Base-by-base conservation (phyloP, 1,140 invertebrate species). In the Zaprionus lachaisei region DNA sequence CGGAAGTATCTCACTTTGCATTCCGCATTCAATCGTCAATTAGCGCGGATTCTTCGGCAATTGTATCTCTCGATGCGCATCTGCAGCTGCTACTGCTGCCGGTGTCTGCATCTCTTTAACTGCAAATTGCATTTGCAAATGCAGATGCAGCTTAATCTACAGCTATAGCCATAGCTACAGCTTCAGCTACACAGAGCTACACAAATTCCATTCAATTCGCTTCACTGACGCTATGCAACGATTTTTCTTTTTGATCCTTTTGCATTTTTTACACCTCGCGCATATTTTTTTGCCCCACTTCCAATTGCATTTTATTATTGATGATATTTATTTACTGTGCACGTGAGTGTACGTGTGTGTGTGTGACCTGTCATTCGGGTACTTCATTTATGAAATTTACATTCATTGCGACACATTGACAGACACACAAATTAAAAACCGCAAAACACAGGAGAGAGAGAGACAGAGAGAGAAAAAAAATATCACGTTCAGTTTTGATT, bases 301-400 rank as follows among this genome's bases (percentile, higher is more conserved):
- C 79, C 79, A 85, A 85, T 86, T 86, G 83, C 76, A 86, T 82
- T 85, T 83, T 69, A 79, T 87, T 87, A 83, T 85, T 83, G 80
- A 86, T 85, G 83, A 54, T 28, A 49, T 49, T 62, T 55, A 41
- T 38, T 58, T 24, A n/a, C 54, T 55, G 0, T 55, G 34, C 44
- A 12, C 4, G n/a, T n/a, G 5, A n/a, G 26, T 41, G n/a, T 15
- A 4, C 41, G 34, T 20, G 20, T 61, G 9, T 34, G 56, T 75
- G 70, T 71, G 57, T 49, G 38, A 70, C 17, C 82, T 69, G 66
- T 76, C 67, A 72, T 28, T 71, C 11, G 22, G n/a, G 58, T 62
- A 85, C 81, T 83, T 83, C 81, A 84, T 83, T 83, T 83, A 87
- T 83, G 76, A 83, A 83, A 85, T 87, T 85, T 80, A 83, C 83